Evolutionary conservation across 2,888 invertebrate genomes (phyloP).

Genomic region (Eupithecia dodoneata): DNA sequence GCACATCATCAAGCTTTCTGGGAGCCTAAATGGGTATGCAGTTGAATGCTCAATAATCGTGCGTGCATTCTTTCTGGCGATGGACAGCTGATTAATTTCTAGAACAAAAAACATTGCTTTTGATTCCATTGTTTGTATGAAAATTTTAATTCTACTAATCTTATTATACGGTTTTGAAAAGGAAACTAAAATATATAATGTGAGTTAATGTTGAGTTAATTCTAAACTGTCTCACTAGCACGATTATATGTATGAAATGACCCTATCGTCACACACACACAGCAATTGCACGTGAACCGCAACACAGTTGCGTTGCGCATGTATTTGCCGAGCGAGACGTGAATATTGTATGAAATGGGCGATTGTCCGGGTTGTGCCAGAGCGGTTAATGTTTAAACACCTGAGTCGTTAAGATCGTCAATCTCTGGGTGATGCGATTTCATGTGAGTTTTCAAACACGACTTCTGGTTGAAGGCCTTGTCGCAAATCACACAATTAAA

Average conservation of each 20-base stretch:
- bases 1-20: slow-evolving; percentile 64
- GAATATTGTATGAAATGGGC: no score
- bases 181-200: no score
- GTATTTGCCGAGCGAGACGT: no score
- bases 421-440: slow-evolving; percentile 65
- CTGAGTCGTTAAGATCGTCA: neutral
- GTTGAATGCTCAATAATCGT: slow-evolving; percentile 65
- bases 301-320: no score
- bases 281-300: no score
- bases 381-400: neutral
- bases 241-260: no score
- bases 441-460: slow-evolving; percentile 68
- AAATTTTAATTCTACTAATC: neutral
- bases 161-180: neutral
- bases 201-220: no score
- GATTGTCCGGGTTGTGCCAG: neutral
- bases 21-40: slow-evolving; percentile 69
- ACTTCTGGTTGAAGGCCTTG: slow-evolving; percentile 64
- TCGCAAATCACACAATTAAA: slow-evolving; percentile 58
- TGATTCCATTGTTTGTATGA: neutral
- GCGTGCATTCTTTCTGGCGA: slow-evolving; percentile 68
- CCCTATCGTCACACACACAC: no score
- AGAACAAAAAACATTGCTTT: slow-evolving; percentile 63
- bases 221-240: no score
- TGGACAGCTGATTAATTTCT: slow-evolving; percentile 65